Evolutionary conservation across 2,113 vertebrate genomes (phyloP).

Genomic region (Pedionomus torquatus): DNA sequence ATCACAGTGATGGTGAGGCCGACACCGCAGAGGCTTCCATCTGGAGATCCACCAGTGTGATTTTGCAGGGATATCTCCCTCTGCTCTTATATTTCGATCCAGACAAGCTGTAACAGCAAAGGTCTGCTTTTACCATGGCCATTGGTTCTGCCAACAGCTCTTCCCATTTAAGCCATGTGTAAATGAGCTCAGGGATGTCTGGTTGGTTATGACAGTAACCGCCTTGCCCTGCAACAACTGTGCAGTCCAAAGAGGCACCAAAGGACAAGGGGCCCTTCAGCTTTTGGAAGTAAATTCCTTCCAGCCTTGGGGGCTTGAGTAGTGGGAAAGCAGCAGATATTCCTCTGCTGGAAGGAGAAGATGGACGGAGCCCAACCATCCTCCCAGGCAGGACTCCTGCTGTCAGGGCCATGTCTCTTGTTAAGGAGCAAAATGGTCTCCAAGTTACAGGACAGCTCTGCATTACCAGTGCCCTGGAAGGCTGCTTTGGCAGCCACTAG

Average conservation of each 20-base stretch:
- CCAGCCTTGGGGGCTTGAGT: not conserved
- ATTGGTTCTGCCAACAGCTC: not conserved
- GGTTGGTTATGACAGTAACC: not conserved
- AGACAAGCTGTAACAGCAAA: not conserved
- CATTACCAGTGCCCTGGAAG: not conserved
- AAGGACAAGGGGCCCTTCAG: not conserved
- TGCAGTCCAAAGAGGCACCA: not conserved
- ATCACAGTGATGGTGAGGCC: not conserved
- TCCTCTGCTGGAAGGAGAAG: not conserved
- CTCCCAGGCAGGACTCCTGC: not conserved
- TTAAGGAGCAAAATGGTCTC: not conserved
- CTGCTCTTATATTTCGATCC: not conserved
- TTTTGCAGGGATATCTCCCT: not conserved
- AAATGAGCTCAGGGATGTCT: not conserved
- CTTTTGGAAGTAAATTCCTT: not conserved
- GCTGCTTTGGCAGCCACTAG: not conserved
- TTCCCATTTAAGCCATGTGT: not conserved
- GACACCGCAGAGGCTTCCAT: not conserved
- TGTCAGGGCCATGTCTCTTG: not conserved
- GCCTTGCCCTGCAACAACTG: not conserved
- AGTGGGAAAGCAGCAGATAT: not conserved
- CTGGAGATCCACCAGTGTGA: not conserved
- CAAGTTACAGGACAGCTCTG: not conserved
- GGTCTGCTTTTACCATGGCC: not conserved
- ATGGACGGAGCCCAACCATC: not conserved